These are phyloP conservation scores for Forficula auricularia DNA, from an alignment of 1,140 invertebrate genomes.

Conservation along the genomic window DNA sequence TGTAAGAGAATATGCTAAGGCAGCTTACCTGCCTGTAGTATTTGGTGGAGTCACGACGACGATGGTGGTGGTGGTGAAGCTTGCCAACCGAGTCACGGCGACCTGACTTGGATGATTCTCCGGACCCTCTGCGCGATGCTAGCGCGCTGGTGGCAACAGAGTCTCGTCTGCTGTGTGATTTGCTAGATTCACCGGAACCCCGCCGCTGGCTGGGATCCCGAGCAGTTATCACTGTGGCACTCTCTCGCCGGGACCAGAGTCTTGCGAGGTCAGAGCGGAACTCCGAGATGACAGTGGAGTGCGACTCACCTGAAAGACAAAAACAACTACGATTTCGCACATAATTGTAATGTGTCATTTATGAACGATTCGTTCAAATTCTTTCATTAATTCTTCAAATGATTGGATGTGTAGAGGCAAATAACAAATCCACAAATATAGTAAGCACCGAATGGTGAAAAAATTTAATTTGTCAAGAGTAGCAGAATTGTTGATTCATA, in stretches of 20 bases:
- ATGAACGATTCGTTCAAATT: too few relatives aligned
- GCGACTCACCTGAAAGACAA: neutral
- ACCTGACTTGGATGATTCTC: conserved; percentile 38
- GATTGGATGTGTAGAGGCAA: too few relatives aligned
- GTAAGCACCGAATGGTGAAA: too few relatives aligned
- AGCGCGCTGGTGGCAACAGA: conserved; percentile 8
- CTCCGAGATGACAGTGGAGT: conserved; percentile 39
- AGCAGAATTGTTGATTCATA: too few relatives aligned
- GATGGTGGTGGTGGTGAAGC: conserved; percentile 27
- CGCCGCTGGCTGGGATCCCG: conserved; percentile 29
- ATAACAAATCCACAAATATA: too few relatives aligned
- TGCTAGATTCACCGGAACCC: conserved; percentile 28
- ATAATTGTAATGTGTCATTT: too few relatives aligned
- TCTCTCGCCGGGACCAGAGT: conserved; percentile 45
- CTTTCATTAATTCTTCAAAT: too few relatives aligned
- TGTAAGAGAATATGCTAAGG: too few relatives aligned
- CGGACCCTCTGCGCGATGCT: conserved; percentile 35
- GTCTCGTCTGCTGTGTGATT: conserved; percentile 15
- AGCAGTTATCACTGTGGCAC: conserved; percentile 25
- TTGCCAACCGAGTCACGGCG: conserved; percentile 38
- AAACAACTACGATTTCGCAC: too few relatives aligned
- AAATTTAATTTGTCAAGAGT: too few relatives aligned
- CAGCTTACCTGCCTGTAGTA: conserved; percentile 30
- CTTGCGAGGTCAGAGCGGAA: conserved; percentile 50
- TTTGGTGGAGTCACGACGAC: conserved; percentile 38